A percentile compares a stretch with the other conserved stretches of the same genome.
Evolutionary conservation across 2,888 invertebrate species (phyloP).

Genomic region (Trachelus tabidus): DNA sequence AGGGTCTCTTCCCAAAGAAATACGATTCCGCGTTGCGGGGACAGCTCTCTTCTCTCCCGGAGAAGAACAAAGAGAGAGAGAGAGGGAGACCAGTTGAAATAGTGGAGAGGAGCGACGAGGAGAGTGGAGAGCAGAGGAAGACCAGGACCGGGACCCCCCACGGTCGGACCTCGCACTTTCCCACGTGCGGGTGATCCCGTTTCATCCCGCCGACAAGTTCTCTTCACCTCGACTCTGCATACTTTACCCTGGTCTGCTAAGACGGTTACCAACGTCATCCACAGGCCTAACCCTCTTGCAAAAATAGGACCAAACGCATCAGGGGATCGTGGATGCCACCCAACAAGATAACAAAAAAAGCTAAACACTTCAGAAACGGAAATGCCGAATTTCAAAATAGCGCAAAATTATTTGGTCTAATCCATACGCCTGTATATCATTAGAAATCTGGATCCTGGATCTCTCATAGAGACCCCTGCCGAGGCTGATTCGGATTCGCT

Average conservation of each 20-base stretch:
- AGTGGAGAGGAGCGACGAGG: conserved; percentile 21
- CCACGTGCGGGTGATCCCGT: conserved; percentile 67
- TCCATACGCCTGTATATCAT: not conserved
- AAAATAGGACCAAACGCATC: not conserved
- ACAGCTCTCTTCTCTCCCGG: conserved; percentile 33
- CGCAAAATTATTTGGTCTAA: not conserved
- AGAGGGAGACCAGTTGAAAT: conserved; percentile 21
- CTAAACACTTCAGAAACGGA: not conserved
- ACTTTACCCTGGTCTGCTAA: conserved; percentile 26
- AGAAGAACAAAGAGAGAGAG: conserved; percentile 30
- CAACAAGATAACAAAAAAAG: not conserved
- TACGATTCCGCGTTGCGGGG: conserved; percentile 55
- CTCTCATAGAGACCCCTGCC: not conserved
- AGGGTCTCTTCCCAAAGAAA: conserved; percentile 48
- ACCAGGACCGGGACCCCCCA: conserved; percentile 59
- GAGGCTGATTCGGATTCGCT: not conserved
- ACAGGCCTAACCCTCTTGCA: not conserved
- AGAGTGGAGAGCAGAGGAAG: conserved; percentile 36
- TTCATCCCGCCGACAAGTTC: conserved; percentile 62
- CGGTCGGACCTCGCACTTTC: conserved; percentile 63
- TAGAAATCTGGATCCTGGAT: not conserved
- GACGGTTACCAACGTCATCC: not conserved
- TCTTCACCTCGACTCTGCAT: conserved; percentile 44
- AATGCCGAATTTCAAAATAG: not conserved
- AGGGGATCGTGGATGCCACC: not conserved